phyloP scores from a whole-genome alignment of 2,888 invertebrate genomes.

The Sesia bembeciformis region DNA sequence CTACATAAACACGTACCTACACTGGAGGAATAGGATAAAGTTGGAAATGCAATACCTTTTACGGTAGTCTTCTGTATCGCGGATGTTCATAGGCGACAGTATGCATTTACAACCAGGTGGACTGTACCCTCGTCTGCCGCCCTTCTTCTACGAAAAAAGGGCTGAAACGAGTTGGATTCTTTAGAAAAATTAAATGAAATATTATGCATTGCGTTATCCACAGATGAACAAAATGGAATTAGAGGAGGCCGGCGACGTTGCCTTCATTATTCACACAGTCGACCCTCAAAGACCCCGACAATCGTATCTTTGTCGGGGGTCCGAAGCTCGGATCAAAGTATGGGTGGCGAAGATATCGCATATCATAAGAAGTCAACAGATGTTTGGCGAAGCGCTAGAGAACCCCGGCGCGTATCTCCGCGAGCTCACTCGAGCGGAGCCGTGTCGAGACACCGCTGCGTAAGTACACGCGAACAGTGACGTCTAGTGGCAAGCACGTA shows the following conservation, averaged over 20 bases:
- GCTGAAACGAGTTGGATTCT: no score
- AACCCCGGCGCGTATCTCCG: conserved; percentile 83
- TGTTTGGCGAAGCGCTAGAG: conserved; percentile 95
- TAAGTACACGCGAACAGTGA: conserved; percentile 32
- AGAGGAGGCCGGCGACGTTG: conserved; percentile 68
- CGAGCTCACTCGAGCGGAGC: conserved; percentile 38
- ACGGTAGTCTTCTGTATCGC: no score
- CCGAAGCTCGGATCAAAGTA: conserved; percentile 82
- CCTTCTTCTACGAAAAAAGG: not conserved
- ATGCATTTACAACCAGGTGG: not conserved
- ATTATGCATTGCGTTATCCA: not conserved
- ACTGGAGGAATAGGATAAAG: no score
- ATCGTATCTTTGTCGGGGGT: conserved; percentile 86
- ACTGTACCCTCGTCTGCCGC: not conserved
- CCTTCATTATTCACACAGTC: conserved; percentile 77
- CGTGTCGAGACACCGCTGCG: conserved; percentile 37
- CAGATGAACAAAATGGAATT: conserved; percentile 97
- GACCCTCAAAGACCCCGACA: conserved; percentile 85
- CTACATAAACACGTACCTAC: no score
- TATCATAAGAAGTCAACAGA: conserved; percentile 94
- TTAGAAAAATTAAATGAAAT: no score
- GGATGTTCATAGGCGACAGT: not conserved
- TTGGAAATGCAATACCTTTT: no score
- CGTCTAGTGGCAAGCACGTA: not conserved
- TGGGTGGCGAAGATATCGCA: conserved; percentile 90